phyloP scores from a whole-genome alignment of 2,888 invertebrate genomes.

The Diadegma fenestrale region DNA sequence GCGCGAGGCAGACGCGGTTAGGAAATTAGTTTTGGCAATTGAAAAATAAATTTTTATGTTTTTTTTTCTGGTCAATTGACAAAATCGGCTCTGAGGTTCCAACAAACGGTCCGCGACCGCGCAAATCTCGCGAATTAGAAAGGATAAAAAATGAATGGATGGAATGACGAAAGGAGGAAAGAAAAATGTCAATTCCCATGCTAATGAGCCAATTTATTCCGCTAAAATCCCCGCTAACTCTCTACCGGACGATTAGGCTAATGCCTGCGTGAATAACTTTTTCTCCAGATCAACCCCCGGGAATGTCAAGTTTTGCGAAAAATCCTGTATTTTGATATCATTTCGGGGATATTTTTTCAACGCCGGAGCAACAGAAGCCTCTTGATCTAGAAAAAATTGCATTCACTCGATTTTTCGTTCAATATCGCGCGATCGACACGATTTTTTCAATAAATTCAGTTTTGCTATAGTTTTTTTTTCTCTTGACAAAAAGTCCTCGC shows the following conservation, averaged over 20 bases:
- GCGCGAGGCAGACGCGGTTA: too few species aligned
- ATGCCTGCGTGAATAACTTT: conserved; percentile 74
- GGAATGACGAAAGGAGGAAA: not conserved
- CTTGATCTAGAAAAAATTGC: not conserved
- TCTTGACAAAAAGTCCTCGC: not conserved
- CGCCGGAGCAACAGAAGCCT: not conserved
- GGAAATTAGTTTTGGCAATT: too few species aligned
- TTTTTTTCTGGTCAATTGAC: too few species aligned
- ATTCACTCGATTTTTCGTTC: not conserved
- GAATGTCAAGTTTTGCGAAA: conserved; percentile 69
- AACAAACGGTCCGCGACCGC: too few species aligned
- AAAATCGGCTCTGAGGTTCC: too few species aligned
- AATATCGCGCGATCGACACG: not conserved
- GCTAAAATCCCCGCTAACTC: conserved; percentile 67
- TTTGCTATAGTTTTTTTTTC: not conserved
- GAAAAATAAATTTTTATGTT: too few species aligned
- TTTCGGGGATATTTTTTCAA: conserved; percentile 39
- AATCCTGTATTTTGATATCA: conserved; percentile 67
- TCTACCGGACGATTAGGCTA: conserved; percentile 78
- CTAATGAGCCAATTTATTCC: conserved; percentile 84
- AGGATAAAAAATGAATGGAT: not conserved
- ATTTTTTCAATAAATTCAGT: not conserved
- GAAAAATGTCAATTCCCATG: conserved; percentile 80
- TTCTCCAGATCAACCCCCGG: not conserved
- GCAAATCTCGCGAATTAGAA: not conserved